Evolutionary conservation across 2,113 vertebrate species (phyloP).

Genomic region (Arvicanthis niloticus): DNA sequence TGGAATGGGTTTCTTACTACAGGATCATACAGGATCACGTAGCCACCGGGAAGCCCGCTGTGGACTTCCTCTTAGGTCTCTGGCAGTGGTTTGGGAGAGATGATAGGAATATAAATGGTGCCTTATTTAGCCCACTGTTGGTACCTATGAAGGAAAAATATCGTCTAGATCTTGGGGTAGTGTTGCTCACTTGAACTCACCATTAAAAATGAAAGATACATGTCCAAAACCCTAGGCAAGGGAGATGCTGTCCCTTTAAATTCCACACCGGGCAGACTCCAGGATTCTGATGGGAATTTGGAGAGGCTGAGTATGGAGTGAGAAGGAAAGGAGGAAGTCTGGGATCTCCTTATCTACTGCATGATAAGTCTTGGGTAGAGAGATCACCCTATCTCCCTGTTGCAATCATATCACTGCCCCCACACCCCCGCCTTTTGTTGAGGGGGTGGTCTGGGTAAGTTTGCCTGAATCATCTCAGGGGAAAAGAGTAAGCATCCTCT

Average conservation of each 20-base stretch:
- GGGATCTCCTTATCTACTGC: neutral
- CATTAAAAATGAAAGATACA: slow-evolving; percentile 72
- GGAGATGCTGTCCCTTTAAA: slow-evolving; percentile 82
- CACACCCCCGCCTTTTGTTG: neutral
- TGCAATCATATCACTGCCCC: neutral
- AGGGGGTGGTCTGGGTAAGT: slow-evolving; percentile 61
- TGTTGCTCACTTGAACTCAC: slow-evolving; percentile 74
- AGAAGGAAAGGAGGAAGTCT: slow-evolving; percentile 36
- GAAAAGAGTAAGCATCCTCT: neutral
- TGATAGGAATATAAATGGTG: neutral
- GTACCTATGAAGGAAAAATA: slow-evolving; percentile 47
- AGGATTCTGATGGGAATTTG: slow-evolving; percentile 72
- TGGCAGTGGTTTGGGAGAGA: slow-evolving; percentile 19
- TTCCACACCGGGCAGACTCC: slow-evolving; percentile 80
- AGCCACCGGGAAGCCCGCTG: slow-evolving; percentile 66
- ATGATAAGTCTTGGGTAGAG: neutral
- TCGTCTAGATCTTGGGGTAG: slow-evolving; percentile 79
- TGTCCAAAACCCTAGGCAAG: slow-evolving; percentile 76
- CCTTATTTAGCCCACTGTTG: slow-evolving; percentile 69
- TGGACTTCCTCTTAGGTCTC: slow-evolving; percentile 47
- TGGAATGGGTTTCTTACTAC: slow-evolving; percentile 11
- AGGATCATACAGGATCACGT: slow-evolving; percentile 62
- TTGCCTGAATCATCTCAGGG: slow-evolving; percentile 24
- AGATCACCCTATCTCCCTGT: neutral
- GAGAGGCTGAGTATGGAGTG: slow-evolving; percentile 67